phyloP scores from a whole-genome alignment of 2,797 vertebrate species.

The Cossypha dichroa region DNA sequence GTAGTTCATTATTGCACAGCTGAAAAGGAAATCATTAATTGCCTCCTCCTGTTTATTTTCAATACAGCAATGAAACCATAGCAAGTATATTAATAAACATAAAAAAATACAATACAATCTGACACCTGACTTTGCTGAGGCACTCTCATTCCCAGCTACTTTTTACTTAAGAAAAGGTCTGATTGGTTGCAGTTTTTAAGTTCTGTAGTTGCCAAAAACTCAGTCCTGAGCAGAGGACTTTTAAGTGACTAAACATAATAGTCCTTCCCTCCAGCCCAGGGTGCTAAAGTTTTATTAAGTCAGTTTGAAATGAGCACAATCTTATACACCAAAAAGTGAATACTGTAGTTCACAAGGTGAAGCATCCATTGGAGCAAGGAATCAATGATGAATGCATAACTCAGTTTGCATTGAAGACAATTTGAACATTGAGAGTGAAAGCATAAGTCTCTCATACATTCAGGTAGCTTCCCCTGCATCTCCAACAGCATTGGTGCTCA shows the following conservation, averaged over 20 bases:
- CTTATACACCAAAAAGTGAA: not conserved
- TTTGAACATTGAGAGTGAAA: not conserved
- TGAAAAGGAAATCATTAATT: slow-evolving; percentile 20
- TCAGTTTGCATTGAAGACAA: not conserved
- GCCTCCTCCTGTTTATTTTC: not conserved
- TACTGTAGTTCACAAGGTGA: not conserved
- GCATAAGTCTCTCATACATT: not conserved
- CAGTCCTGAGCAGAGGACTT: not conserved
- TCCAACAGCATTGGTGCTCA: not conserved
- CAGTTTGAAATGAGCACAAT: not conserved
- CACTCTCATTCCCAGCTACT: not conserved
- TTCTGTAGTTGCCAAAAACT: not conserved
- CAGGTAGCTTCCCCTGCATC: not conserved
- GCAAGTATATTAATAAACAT: not conserved
- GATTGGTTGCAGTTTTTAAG: not conserved
- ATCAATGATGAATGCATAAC: not conserved
- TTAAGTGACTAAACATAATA: not conserved
- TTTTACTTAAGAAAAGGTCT: not conserved
- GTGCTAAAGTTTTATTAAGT: not conserved
- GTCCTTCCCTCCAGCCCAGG: not conserved
- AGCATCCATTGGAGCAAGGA: not conserved
- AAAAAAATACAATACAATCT: not conserved
- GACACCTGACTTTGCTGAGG: not conserved
- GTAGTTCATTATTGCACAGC: not conserved
- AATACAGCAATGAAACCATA: not conserved